Base-by-base conservation (phyloP, 1,140 invertebrate genomes). In the Cherax destructor region DNA sequence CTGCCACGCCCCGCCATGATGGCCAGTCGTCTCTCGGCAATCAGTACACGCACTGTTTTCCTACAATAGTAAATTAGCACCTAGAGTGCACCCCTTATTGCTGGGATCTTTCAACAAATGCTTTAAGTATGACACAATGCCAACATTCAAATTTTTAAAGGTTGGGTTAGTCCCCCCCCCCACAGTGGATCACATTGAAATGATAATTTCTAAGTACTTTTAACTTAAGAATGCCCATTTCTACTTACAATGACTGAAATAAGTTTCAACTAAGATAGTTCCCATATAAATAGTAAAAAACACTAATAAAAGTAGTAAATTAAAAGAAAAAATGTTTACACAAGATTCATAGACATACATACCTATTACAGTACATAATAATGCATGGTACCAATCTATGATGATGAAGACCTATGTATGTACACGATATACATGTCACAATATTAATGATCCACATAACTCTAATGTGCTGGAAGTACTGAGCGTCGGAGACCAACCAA, bases 1-100 rank as follows among this genome's bases (percentile, higher is more conserved):
- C 78, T 74, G 87, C 87, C 87, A 83, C 87, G 69, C 87, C 87
- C 87, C 65, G 41, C 87, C 65, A 72, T 69, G 80, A 61, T 83
- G 80, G 79, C 87, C 74, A 30, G 9, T 52, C 47, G 47, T 65
- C 77, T 65, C 77, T 47, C 41, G 4, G 56, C 61, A 52, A 41
- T 65, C 78, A 59, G 78, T 80, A 41, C 59, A 65, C 61, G 9
- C 56, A 49, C 47, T 49, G 9, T 49, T 47, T 24, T 47, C 61
- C 77, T 30, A 79, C 47, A n/a, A 65, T 88, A 13, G 49, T 24
- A 50, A 24, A 65, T 41, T 47, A 47, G 30, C 56, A 81, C 21
- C 65, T 74, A 10, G 30, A 24, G 65, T 76, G 50, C 79, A 52
- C 24, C n/a, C 69, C 49, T 72, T 52, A 81, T 81, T 59, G n/a